A percentile compares a stretch with the other conserved stretches of the same genome.
Evolutionary conservation across 2,888 invertebrate genomes (phyloP).

Genomic region (Noctua janthina): DNA sequence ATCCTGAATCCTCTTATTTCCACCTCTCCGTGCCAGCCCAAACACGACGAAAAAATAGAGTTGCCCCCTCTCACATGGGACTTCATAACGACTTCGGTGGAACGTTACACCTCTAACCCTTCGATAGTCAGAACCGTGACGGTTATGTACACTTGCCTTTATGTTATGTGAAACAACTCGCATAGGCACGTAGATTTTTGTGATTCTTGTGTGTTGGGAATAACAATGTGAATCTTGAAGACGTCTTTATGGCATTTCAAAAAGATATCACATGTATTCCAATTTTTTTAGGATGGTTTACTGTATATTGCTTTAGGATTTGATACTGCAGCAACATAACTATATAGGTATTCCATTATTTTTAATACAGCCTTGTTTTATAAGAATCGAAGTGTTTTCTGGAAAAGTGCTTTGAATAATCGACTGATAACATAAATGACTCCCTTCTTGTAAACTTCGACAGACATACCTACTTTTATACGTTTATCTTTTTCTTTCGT

Average conservation of each 20-base stretch:
- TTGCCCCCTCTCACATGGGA: slow-evolving; percentile 42
- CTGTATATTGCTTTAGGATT: background rate
- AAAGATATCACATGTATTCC: background rate
- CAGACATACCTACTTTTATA: background rate
- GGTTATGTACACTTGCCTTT: slow-evolving; percentile 40
- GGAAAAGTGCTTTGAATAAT: background rate
- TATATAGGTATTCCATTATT: background rate
- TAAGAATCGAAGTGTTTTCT: background rate
- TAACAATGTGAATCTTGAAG: slow-evolving; percentile 23
- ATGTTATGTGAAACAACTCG: slow-evolving; percentile 42
- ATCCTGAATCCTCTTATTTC: slow-evolving; percentile 22
- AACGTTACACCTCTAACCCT: slow-evolving; percentile 53
- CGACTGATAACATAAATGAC: background rate
- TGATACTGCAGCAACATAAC: background rate
- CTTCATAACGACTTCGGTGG: slow-evolving; percentile 44
- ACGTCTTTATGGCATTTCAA: slow-evolving; percentile 22
- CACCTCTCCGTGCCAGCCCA: background rate
- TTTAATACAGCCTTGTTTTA: background rate
- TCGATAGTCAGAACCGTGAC: slow-evolving; percentile 41
- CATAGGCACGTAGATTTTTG: slow-evolving; percentile 36
- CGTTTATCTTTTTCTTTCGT: background rate
- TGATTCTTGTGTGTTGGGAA: slow-evolving; percentile 27
- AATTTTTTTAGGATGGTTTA: slow-evolving; percentile 4
- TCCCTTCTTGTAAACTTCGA: background rate
- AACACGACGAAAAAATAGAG: slow-evolving; percentile 33